These are phyloP conservation scores for Caenorhabditis elegans DNA, from an alignment of 1,140 invertebrate species.

Conservation along the genomic window DNA sequence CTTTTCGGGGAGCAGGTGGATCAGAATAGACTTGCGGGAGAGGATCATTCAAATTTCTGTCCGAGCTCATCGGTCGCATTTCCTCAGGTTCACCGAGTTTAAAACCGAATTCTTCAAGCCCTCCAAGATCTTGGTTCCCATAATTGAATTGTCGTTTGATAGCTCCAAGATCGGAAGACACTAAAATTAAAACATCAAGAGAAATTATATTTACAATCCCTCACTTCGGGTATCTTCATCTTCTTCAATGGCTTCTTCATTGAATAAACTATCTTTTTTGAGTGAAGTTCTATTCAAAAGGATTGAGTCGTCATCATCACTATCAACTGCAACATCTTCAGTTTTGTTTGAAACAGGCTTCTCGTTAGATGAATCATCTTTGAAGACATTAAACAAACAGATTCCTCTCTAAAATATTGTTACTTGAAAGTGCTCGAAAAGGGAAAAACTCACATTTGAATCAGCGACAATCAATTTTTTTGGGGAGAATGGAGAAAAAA, in stretches of 20 bases:
- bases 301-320: conserved; percentile 8
- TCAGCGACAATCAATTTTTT: neutral
- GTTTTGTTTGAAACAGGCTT: neutral
- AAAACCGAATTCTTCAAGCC: conserved; percentile 9
- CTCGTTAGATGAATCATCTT: neutral
- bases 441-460: neutral
- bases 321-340: neutral
- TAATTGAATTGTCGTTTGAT: neutral
- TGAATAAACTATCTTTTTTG: neutral
- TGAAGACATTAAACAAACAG: neutral
- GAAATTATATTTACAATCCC: neutral
- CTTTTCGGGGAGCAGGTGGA: neutral
- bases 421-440: no score
- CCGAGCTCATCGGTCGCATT: neutral
- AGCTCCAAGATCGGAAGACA: neutral
- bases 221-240: neutral
- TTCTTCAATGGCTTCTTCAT: neutral
- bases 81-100: neutral
- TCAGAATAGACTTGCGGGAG: neutral
- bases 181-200: neutral
- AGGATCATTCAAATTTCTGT: neutral
- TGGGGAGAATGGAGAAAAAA: neutral
- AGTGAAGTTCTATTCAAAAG: neutral
- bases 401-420: neutral
- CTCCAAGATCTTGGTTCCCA: neutral